Evolutionary conservation across 2,797 vertebrate genomes (phyloP), one percentile per base, ranked within the genome.

Genomic region (Philypnodon macrostomus): DNA sequence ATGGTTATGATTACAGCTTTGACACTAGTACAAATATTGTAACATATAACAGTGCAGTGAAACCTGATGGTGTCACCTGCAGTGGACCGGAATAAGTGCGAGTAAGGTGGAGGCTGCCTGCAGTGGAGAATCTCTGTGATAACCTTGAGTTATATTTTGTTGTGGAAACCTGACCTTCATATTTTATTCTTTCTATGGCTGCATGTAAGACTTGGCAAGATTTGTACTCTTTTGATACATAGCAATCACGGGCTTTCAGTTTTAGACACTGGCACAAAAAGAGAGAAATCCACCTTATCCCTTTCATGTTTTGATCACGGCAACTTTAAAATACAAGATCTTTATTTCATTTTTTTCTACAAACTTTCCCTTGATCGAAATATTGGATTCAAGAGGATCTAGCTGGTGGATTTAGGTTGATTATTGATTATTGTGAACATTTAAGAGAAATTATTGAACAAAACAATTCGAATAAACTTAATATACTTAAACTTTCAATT

Each of bases 221-320:
- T 11, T 55, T 41, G 60, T 76, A 42, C 29, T 56, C 58, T 64
- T 63, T 46, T 67, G 58, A 71, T 76, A 77, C 54, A 19, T 40
- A 55, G 47, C 47, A 54, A 58, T 62, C 42, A 47, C 23, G 48
- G 34, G 3, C 53, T 60, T 40, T 62, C 64, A 58, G 48, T 49
- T 19, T 26, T 13, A 63, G 69, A 63, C 53, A 35, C 53, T 14
- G 32, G 61, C 67, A 60, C 23, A 10, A 5, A 15, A 15, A 26
- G 21, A 23, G 21, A 23, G 21, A 23, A 23, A 23, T 3, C 3
- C 3, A 23, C 21, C 6, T 10, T 15, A 33, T 15, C 27, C 27
- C 27, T 30, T 7, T 23, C 21, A 23, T 29, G n/a, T n/a, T n/a
- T n/a, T n/a, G n/a, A n/a, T n/a, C n/a, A n/a, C n/a, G n/a, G n/a